Evolutionary conservation across 2,113 vertebrate species (phyloP), one percentile per base, ranked within the genome.

Genomic region (Toxostoma redivivum): DNA sequence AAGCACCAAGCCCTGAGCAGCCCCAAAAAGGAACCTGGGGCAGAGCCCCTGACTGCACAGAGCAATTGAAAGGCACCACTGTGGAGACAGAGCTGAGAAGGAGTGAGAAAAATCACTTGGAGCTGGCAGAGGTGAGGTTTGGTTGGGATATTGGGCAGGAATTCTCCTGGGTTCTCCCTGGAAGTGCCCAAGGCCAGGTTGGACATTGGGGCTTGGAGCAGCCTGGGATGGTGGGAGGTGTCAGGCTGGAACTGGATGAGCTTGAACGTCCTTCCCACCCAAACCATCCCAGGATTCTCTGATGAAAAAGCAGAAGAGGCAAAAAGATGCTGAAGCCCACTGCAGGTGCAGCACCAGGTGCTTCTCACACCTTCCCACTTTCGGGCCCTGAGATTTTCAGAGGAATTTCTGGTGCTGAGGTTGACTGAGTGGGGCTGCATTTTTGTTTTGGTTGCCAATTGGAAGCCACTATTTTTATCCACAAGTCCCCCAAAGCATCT

Each of bases 401-500:
- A 64, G 57, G 86, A 57, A 80, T 82, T 95, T 80, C 84, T 86
- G 20, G 17, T n/a, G 48, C 27, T 66, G 62, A 48, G n/a, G 10
- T 82, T 71, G 71, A 22, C 67, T 86, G 79, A 90, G 58, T 7
- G 60, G 76, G 85, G 86, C 88, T 30, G 16, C 44, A 88, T 83
- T 92, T 86, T 71, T 92, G 88, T 94, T 96, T 92, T 92, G 79
- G 92, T 90, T 94, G 92, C 92, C 84, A 74, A 94, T 33, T 90
- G 90, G 65, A 94, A 96, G 88, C 35, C 72, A 57, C 92, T 95
- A 92, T 95, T 93, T 97, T 97, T 92, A 94, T 64, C 92, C 85
- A 3, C 79, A 56, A 90, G 90, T 94, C 93, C 92, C 90, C 92
- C 90, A 96, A 95, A 96, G 92, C 94, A 96, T 92, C 96, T 97